These are phyloP conservation scores for Zaprionus vittiger DNA, from an alignment of 1,140 invertebrate species.

Conservation along the genomic window DNA sequence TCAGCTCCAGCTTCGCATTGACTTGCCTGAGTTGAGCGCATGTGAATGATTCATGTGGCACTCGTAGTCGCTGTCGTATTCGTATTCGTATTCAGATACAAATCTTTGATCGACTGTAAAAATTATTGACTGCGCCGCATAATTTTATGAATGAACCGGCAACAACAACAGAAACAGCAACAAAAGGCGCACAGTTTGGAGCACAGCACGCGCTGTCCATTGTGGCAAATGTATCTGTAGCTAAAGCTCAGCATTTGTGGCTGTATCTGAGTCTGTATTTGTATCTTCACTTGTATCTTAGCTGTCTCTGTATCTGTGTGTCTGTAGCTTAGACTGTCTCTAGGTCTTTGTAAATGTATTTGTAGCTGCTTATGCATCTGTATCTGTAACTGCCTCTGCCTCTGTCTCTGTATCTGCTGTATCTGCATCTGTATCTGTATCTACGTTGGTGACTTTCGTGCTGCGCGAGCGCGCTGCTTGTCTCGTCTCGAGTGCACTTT, in stretches of 20 bases:
- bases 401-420: slow-evolving; percentile 14
- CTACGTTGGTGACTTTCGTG: slow-evolving; percentile 55
- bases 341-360: background rate
- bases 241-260: background rate
- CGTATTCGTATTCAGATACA: slow-evolving; percentile 62
- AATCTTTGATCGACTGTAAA: slow-evolving; percentile 82
- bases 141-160: slow-evolving; percentile 73
- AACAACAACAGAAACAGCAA: slow-evolving; percentile 36
- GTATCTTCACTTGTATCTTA: slow-evolving; percentile 13
- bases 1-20: slow-evolving; percentile 2
- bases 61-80: slow-evolving; percentile 39
- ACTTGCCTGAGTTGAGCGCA: slow-evolving; percentile 4
- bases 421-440: slow-evolving; percentile 24
- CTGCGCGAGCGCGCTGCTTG: slow-evolving; percentile 36
- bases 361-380: slow-evolving; percentile 20
- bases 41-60: slow-evolving; percentile 77
- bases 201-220: slow-evolving; percentile 69
- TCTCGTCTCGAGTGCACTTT: slow-evolving; percentile 72
- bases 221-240: slow-evolving; percentile 31
- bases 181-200: slow-evolving; percentile 20
- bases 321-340: slow-evolving; percentile 1
- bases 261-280: slow-evolving; percentile 9
- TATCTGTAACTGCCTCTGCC: slow-evolving; percentile 10
- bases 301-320: slow-evolving; percentile 2
- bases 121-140: slow-evolving; percentile 79